Percentiles rank a stretch among this genome's conserved stretches.
Conservation (phyloP, 2,113 vertebrate genomes). For the Nesospiza acunhae region DNA sequence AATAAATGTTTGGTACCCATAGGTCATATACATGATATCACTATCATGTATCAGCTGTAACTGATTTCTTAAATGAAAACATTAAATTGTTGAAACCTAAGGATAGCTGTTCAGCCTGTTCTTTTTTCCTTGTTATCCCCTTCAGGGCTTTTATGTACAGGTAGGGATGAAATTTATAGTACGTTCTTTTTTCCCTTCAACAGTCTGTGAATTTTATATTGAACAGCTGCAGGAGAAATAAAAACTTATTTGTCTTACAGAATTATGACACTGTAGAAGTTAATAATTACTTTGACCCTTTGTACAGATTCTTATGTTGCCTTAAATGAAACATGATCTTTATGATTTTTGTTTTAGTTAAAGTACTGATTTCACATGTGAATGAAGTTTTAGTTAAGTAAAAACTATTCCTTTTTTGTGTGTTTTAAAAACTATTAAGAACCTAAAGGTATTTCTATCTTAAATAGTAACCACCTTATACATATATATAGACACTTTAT, state of each 20-base stretch:
- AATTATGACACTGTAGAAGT: background rate
- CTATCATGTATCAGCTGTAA: background rate
- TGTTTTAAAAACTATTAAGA: background rate
- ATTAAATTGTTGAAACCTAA: background rate
- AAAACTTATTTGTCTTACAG: background rate
- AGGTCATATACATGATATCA: background rate
- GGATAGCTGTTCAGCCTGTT: accelerated
- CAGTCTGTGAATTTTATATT: background rate
- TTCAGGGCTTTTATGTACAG: background rate
- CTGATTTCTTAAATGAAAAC: background rate
- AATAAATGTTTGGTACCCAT: background rate
- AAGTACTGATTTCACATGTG: background rate
- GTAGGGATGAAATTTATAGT: background rate
- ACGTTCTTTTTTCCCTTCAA: background rate
- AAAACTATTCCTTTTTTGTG: background rate
- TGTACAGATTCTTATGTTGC: background rate
- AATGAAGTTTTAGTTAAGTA: background rate
- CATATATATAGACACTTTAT: background rate
- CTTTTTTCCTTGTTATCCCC: background rate
- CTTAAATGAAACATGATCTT: background rate
- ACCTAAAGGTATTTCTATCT: background rate
- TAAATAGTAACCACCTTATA: background rate
- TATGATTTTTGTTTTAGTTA: background rate
- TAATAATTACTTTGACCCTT: slow-evolving; percentile 48
- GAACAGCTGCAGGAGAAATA: background rate